Evolutionary conservation across 1,140 invertebrate genomes (phyloP).

Genomic region (Anadara kagoshimensis): DNA sequence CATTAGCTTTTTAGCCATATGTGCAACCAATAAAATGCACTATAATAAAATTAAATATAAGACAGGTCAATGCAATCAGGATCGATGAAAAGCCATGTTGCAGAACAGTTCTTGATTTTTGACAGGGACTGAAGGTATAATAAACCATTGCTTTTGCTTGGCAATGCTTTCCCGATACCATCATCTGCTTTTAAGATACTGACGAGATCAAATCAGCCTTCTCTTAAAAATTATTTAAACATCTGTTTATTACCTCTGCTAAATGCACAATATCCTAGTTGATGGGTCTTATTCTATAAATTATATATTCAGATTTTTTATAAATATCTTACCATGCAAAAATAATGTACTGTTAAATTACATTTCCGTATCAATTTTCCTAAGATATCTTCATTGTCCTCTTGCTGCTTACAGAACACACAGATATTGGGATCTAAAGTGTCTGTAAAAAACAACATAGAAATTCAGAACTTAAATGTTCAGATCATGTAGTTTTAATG

Average conservation of each 20-base stretch:
- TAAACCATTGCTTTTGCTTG: neutral
- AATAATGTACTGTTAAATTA: slow-evolving; percentile 37
- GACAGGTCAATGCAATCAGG: no score
- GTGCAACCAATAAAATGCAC: no score
- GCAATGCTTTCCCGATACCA: no score
- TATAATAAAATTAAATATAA: no score
- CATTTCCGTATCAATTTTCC: slow-evolving; percentile 36
- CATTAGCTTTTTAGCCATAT: no score
- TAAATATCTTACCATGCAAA: slow-evolving; percentile 30
- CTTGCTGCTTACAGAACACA: slow-evolving; percentile 30
- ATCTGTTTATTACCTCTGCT: neutral
- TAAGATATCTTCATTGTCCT: slow-evolving; percentile 32
- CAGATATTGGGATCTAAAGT: slow-evolving; percentile 22
- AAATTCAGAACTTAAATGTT: no score
- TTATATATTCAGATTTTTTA: neutral
- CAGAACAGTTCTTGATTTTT: no score
- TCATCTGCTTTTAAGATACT: neutral
- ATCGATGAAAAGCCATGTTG: no score
- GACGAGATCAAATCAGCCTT: neutral
- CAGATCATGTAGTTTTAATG: no score
- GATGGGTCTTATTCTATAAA: neutral
- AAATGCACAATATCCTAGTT: neutral
- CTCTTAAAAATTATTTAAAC: neutral
- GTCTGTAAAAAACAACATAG: slow-evolving; percentile 1
- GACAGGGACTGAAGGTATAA: no score